Evolutionary conservation across 2,888 invertebrate genomes (phyloP).

Genomic region (Brachyopa scutellaris): DNA sequence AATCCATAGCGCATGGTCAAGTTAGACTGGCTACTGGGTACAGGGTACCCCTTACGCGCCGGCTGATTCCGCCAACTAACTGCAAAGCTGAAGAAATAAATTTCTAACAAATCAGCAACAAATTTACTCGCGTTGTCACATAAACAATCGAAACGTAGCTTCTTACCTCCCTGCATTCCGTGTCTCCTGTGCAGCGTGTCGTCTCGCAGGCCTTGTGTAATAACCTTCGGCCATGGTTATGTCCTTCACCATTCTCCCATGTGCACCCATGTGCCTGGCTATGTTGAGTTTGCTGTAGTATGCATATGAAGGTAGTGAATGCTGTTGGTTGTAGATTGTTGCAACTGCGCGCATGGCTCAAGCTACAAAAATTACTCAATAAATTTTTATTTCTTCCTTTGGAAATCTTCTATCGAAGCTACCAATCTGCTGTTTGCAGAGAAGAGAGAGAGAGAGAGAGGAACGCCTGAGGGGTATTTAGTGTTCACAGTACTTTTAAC

Average conservation of each 20-base stretch:
- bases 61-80: background rate
- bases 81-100: slow-evolving; percentile 51
- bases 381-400: slow-evolving; percentile 63
- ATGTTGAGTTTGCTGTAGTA: background rate
- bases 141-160: slow-evolving; percentile 58
- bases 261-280: too few relatives aligned
- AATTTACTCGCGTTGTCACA: slow-evolving; percentile 67
- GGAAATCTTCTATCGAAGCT: slow-evolving; percentile 48
- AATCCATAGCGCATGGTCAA: slow-evolving; percentile 3
- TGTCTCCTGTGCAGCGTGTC: background rate
- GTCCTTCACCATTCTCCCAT: slow-evolving; percentile 56
- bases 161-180: slow-evolving; percentile 19
- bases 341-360: slow-evolving; percentile 48
- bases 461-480: slow-evolving; percentile 41
- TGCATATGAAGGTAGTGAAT: slow-evolving; percentile 46
- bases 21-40: too few relatives aligned
- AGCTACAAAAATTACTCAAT: slow-evolving; percentile 49
- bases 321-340: slow-evolving; percentile 1
- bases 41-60: background rate
- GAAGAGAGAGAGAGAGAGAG: background rate
- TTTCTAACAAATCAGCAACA: slow-evolving; percentile 71
- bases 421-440: slow-evolving; percentile 37
- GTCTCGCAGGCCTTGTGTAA: slow-evolving; percentile 28
- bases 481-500: slow-evolving; percentile 9
- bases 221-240: slow-evolving; percentile 55